Conservation (phyloP, 2,888 invertebrate species). For the Eledona agricola region DNA sequence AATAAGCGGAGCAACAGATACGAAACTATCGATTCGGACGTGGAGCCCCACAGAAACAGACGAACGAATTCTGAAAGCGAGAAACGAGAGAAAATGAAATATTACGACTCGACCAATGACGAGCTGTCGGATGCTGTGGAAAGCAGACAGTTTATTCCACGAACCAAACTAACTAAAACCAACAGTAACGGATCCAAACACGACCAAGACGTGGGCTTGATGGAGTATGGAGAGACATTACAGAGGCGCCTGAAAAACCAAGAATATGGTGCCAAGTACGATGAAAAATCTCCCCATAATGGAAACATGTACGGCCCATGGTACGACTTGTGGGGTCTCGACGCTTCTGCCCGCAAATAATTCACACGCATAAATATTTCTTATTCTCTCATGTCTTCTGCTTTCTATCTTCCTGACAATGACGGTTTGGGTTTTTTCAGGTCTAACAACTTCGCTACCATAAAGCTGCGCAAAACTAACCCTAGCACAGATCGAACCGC, state of each 20-base stretch:
- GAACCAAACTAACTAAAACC: slow-evolving; percentile 75
- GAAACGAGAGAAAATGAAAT: slow-evolving; percentile 52
- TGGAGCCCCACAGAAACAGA: slow-evolving; percentile 42
- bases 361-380: no score
- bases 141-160: slow-evolving; percentile 71
- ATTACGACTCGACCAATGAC: slow-evolving; percentile 58
- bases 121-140: slow-evolving; percentile 60
- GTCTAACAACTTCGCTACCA: slow-evolving; percentile 87
- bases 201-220: slow-evolving; percentile 57
- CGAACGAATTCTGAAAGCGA: slow-evolving; percentile 46
- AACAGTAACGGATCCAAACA: slow-evolving; percentile 58
- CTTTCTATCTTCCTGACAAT: slow-evolving; percentile 11
- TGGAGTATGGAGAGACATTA: slow-evolving; percentile 62
- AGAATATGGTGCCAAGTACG: slow-evolving; percentile 59
- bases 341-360: slow-evolving; percentile 68
- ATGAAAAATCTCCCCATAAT: slow-evolving; percentile 66
- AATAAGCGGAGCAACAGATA: slow-evolving; percentile 51
- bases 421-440: slow-evolving; percentile 65
- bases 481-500: slow-evolving; percentile 84
- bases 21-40: slow-evolving; percentile 58
- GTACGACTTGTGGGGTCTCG: slow-evolving; percentile 88
- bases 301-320: slow-evolving; percentile 85
- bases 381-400: slow-evolving; percentile 23
- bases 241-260: slow-evolving; percentile 60
- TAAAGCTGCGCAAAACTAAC: slow-evolving; percentile 87